Percentiles rank a stretch among this genome's conserved stretches.
phyloP scores from a whole-genome alignment of 1,140 invertebrate species.

The Scaptodrosophila lebanonensis region DNA sequence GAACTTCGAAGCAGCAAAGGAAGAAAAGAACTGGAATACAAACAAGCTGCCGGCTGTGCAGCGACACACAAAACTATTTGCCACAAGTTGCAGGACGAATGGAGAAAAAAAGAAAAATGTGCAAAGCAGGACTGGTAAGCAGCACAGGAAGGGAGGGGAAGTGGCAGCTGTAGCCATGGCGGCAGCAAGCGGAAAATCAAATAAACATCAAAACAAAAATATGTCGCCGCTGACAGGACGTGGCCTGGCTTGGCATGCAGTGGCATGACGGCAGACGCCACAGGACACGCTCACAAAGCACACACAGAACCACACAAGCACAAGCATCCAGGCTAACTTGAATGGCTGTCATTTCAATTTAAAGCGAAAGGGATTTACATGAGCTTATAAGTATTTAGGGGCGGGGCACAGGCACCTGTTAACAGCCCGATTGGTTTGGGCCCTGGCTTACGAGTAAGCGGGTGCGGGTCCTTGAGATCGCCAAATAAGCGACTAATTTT shows the following conservation, averaged over 20 bases:
- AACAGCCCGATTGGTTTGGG: no score
- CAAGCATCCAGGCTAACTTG: slow-evolving; percentile 4
- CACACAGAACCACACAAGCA: neutral
- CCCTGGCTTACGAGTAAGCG: slow-evolving; percentile 18
- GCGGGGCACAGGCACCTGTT: neutral
- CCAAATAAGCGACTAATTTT: slow-evolving; percentile 52
- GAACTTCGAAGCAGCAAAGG: slow-evolving; percentile 45
- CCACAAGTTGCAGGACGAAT: slow-evolving; percentile 55
- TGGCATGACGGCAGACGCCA: neutral
- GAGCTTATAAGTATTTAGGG: slow-evolving; percentile 23
- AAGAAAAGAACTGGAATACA: slow-evolving; percentile 41
- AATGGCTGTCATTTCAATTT: slow-evolving; percentile 49
- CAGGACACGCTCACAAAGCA: neutral
- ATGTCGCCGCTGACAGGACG: slow-evolving; percentile 53
- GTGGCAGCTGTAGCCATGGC: no score
- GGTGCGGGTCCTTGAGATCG: no score
- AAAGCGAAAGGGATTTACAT: slow-evolving; percentile 47
- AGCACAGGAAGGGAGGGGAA: slow-evolving; percentile 34
- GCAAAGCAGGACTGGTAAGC: slow-evolving; percentile 1
- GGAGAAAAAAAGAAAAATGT: slow-evolving; percentile 25
- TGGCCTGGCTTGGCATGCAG: no score
- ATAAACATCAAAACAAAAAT: slow-evolving; percentile 67
- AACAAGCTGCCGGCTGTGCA: slow-evolving; percentile 57
- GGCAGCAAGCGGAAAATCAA: slow-evolving; percentile 57
- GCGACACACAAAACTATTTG: slow-evolving; percentile 58